Percentiles rank a stretch among this genome's conserved stretches.
These are phyloP conservation scores for Himalopsyche kuldschensis DNA, from an alignment of 2,888 invertebrate genomes.

Conservation along the genomic window DNA sequence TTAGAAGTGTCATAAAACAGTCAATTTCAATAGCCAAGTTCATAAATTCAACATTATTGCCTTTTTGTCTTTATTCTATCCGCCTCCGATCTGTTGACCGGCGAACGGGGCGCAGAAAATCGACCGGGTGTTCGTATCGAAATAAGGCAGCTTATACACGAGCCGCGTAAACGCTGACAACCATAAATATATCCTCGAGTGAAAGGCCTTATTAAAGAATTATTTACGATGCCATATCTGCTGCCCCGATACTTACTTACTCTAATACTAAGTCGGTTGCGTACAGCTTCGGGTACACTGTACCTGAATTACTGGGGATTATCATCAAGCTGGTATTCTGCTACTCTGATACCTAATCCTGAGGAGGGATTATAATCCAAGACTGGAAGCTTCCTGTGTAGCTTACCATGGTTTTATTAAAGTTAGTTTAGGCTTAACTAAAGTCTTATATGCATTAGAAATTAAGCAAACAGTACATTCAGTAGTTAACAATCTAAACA, in stretches of 20 bases:
- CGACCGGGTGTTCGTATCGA: not conserved
- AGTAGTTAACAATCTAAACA: too few relatives aligned
- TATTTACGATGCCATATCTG: constrained; percentile 8
- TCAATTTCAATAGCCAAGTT: not conserved
- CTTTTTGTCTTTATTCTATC: not conserved
- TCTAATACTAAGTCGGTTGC: not conserved
- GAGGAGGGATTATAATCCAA: not conserved
- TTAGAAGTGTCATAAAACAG: not conserved
- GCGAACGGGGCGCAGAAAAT: not conserved
- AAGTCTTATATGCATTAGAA: too few relatives aligned
- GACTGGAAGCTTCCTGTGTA: not conserved
- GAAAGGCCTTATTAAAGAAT: constrained; percentile 24
- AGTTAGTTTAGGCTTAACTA: too few relatives aligned
- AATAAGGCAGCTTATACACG: not conserved
- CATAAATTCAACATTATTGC: not conserved
- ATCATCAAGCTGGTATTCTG: not conserved
- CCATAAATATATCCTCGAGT: constrained; percentile 4
- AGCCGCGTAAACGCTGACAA: not conserved
- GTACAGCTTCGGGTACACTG: not conserved
- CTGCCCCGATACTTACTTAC: not conserved
- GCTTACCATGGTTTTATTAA: too few relatives aligned
- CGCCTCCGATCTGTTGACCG: not conserved
- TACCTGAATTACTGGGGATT: not conserved
- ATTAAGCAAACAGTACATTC: too few relatives aligned
- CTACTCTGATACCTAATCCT: not conserved